A percentile compares a stretch with the other conserved stretches of the same genome.
phyloP scores from a whole-genome alignment of 1,140 invertebrate species.

The Conus ventricosus region DNA sequence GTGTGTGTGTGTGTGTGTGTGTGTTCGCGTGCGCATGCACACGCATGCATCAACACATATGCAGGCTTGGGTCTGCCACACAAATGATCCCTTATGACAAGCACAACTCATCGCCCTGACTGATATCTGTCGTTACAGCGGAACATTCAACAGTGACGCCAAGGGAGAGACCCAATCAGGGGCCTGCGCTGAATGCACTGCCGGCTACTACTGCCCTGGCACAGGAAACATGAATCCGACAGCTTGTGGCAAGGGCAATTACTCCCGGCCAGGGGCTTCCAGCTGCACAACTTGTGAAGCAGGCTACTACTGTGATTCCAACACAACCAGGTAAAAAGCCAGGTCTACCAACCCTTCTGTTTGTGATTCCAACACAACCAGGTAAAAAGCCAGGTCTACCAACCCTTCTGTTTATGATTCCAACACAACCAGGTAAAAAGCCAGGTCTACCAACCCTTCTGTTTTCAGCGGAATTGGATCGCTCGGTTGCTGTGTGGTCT shows the following conservation, averaged over 20 bases:
- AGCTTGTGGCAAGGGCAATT: conserved; percentile 70
- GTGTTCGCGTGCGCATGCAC: no score
- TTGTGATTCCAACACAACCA: conserved; percentile 69
- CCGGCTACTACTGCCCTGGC: conserved; percentile 67
- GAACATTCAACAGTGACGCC: conserved; percentile 58
- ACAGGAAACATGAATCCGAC: conserved; percentile 57
- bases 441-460: no score
- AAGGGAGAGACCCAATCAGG: conserved; percentile 55
- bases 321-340: conserved; percentile 59
- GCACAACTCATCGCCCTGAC: neutral
- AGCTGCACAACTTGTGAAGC: conserved; percentile 64
- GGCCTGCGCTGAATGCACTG: conserved; percentile 60
- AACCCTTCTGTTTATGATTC: no score
- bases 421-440: conserved; percentile 62
- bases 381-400: conserved; percentile 18
- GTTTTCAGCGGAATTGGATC: no score
- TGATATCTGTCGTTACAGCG: conserved; percentile 54
- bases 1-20: no score
- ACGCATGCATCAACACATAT: no score
- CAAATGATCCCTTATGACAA: no score
- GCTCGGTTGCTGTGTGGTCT: no score
- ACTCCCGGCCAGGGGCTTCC: conserved; percentile 59
- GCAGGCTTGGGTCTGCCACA: no score
- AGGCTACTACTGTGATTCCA: conserved; percentile 68
- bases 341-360: no score